Conservation (phyloP, 2,888 invertebrate species). For the Agrilus mali region DNA sequence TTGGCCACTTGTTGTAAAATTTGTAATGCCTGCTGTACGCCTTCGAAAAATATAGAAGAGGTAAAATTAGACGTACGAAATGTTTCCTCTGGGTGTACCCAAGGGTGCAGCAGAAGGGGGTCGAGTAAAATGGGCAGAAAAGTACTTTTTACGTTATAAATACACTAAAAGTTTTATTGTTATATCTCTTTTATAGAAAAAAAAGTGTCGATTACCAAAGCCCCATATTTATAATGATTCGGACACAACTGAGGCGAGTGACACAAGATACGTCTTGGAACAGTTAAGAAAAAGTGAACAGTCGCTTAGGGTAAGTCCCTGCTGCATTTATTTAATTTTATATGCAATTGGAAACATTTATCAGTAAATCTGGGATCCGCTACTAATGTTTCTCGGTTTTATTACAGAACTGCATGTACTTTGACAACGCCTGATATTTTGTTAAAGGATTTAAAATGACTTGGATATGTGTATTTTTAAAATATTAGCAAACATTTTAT, state of each 20-base stretch:
- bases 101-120: slow-evolving; percentile 4
- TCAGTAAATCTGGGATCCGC: too few relatives aligned
- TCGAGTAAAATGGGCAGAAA: slow-evolving; percentile 7
- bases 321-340: too few relatives aligned
- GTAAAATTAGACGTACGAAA: slow-evolving; percentile 3
- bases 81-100: slow-evolving; percentile 6
- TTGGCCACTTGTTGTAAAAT: slow-evolving; percentile 17
- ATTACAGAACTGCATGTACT: too few relatives aligned
- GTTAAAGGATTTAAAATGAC: too few relatives aligned
- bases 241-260: slow-evolving; percentile 24
- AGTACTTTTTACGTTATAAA: background rate
- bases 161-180: background rate
- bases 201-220: background rate
- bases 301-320: slow-evolving; percentile 12
- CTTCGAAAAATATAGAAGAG: slow-evolving; percentile 19
- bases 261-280: slow-evolving; percentile 29
- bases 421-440: too few relatives aligned
- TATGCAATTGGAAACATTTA: too few relatives aligned
- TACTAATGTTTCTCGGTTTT: too few relatives aligned
- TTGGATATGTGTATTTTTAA: too few relatives aligned
- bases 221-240: slow-evolving; percentile 15
- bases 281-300: slow-evolving; percentile 27
- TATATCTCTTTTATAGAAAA: background rate
- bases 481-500: too few relatives aligned
- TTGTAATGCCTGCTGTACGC: slow-evolving; percentile 26